These are phyloP conservation scores for Drosophila sp. DNA, from an alignment of 1,140 invertebrate genomes.

Conservation along the genomic window DNA sequence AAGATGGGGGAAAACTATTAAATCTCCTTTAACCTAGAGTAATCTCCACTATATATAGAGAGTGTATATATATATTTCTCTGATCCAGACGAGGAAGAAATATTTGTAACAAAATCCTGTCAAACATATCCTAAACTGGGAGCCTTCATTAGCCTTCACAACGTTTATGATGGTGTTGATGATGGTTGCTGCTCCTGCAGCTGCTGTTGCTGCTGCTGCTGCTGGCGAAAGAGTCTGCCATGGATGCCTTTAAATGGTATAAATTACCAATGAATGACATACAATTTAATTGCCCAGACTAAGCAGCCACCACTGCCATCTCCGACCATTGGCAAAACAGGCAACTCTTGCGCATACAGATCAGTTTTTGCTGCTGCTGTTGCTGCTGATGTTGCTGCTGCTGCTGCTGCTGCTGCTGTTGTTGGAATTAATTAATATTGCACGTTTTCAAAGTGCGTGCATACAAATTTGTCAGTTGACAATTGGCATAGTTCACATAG, in stretches of 20 bases:
- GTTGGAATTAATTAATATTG: conserved; percentile 82
- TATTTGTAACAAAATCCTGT: background rate
- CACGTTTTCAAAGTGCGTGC: conserved; percentile 79
- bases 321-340: conserved; percentile 4
- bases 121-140: background rate
- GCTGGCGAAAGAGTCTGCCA: conserved; percentile 7
- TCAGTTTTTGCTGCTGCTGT: conserved; percentile 38
- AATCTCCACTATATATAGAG: too few relatives aligned
- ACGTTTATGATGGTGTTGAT: background rate
- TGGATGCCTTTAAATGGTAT: conserved; percentile 76
- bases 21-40: too few relatives aligned
- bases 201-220: conserved; percentile 5
- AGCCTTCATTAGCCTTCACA: conserved; percentile 6
- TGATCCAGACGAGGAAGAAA: too few relatives aligned
- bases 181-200: conserved; percentile 7
- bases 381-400: conserved; percentile 30
- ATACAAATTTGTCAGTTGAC: conserved; percentile 81
- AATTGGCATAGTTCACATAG: conserved; percentile 80
- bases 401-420: conserved; percentile 47
- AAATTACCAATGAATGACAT: conserved; percentile 83
- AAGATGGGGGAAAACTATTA: too few relatives aligned
- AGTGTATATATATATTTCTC: too few relatives aligned
- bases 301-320: conserved; percentile 35
- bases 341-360: conserved; percentile 34
- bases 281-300: conserved; percentile 81